Base-by-base conservation (phyloP, 2,113 vertebrate species). In the Ailurus styani region DNA sequence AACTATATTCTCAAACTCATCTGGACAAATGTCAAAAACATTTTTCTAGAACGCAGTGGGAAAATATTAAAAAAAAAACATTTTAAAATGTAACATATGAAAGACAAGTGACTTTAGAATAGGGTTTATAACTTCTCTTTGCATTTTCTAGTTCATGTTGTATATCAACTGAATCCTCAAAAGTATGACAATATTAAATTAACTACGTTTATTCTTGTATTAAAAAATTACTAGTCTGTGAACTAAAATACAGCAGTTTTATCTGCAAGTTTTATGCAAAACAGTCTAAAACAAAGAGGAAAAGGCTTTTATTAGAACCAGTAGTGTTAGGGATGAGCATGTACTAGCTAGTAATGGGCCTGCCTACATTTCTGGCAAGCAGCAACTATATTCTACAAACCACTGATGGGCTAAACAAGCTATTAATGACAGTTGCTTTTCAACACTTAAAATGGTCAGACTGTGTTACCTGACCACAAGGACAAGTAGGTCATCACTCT, bases 371-470 rank as follows among this genome's bases (percentile, higher is more conserved):
- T 96, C 86, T 94, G 96, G 97, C 97, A 98, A 93, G 68, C 94
- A 98, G 23, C 78, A 97, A 57, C 96, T 84, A 62, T 79, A 90
- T 88, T 73, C 97, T 95, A 97, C 95, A 98, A 98, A 98, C 98
- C 98, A 37, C 98, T 96, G 97, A 98, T 81, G 97, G 91, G 91
- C 97, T 97, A 98, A 98, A 98, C 96, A 98, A 97, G 98, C 98
- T 98, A 98, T 98, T 98, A 98, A 98, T 98, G 98, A 98, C 96
- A 97, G 95, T 52, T 98, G 97, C 95, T 98, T 98, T 97, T 91
- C 95, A 97, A 97, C 98, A 96, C 90, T 97, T 98, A 85, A 97
- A 98, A 98, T 31, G 40, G 97, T 50, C 97, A 96, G 97, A 87
- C 94, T 97, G 96, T 81, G 97, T 96, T 97, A 94, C 87, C 82